Base-by-base conservation (phyloP, 2,888 invertebrate species). In the Invenusta paracnida region DNA sequence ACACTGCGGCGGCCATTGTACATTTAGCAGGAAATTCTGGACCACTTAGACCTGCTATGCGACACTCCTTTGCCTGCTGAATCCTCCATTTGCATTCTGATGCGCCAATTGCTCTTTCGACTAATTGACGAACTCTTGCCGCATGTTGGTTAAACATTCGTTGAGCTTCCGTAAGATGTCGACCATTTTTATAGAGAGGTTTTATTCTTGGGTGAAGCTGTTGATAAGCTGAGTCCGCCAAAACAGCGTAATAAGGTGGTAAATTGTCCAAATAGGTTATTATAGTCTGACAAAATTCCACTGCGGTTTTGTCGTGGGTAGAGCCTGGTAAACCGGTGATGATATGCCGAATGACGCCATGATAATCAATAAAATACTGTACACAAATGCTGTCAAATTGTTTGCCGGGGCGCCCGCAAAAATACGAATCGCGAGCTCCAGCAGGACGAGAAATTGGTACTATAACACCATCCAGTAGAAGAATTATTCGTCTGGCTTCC, bases 191-290 rank as follows among this genome's bases (percentile, higher is more conserved):
- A 48, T 48, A 48, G 48, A 48, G 48, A 48, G 48, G 48, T 48
- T 48, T 48, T 48, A 48, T 79, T 79, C 28, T 79, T 79, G 79
- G 79, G 28, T 79, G 79, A 27, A 79, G 79, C 79, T 79, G 23
- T 79, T 79, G 79, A 79, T 79, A 79, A 79, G 79, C 79, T 25
- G 79, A 79, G 28, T 79, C 79, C 23, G 79, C 28, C 79, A 79
- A 27, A 79, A 79, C 25, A 79, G 28, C 79, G 79, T 79, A 79
- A 79, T 79, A 25, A 27, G 79, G 25, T 79, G 79, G 28, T 23
- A 79, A 79, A 27, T 79, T 79, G 28, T 25, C 28, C 79, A 23
- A 79, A 79, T 27, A 79, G 79, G 23, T 23, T 27, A 79, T 79
- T 23, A 27, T 79, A 25, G 25, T 79, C 28, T 79, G 25, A 27